phyloP scores from a whole-genome alignment of 2,797 vertebrate genomes.

The Rhincodon typus region DNA sequence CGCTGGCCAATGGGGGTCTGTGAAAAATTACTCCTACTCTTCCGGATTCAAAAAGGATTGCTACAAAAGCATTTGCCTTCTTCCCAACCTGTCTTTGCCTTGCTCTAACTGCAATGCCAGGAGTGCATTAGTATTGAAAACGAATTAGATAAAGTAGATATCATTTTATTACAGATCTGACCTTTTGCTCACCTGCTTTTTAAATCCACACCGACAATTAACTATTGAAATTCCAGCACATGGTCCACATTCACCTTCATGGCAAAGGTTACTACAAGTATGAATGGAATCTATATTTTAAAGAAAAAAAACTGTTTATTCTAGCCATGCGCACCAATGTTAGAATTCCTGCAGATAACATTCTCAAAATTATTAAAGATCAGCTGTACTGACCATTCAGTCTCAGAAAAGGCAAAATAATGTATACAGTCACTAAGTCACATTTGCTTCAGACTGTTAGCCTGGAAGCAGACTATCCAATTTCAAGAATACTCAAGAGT shows the following conservation, averaged over 20 bases:
- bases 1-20: neutral
- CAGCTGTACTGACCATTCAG: neutral
- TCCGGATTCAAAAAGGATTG: too few relatives aligned
- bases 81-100: neutral
- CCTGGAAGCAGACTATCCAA: neutral
- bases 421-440: neutral
- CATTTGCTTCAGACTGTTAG: neutral
- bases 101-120: neutral
- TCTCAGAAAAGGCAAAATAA: neutral
- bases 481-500: neutral
- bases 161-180: neutral
- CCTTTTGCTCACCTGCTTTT: conserved; percentile 69
- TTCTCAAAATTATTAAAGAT: neutral
- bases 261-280: conserved; percentile 85
- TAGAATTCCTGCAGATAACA: neutral
- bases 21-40: neutral
- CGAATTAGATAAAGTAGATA: neutral
- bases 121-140: neutral
- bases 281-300: conserved; percentile 76
- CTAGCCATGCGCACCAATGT: neutral
- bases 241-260: conserved; percentile 83
- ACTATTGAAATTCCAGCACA: conserved; percentile 83
- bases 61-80: neutral
- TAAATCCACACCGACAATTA: conserved; percentile 87
- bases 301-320: conserved; percentile 39